phyloP scores from a whole-genome alignment of 2,888 invertebrate genomes.

The Boloria selene region DNA sequence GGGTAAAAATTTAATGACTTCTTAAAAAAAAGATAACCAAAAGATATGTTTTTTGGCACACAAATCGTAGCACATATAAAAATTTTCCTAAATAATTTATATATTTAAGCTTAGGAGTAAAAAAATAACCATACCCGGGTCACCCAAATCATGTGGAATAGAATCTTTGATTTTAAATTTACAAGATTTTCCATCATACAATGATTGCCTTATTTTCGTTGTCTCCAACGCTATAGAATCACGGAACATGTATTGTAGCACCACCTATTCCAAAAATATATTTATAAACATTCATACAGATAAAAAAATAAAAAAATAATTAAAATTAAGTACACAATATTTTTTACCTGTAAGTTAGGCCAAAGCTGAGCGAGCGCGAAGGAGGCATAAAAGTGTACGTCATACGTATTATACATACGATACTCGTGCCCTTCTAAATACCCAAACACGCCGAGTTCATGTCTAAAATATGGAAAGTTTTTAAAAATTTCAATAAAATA shows the following conservation, averaged over 20 bases:
- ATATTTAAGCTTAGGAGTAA: no score
- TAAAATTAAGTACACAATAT: not conserved
- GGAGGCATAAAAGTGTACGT: conserved; percentile 98
- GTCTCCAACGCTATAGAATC: conserved; percentile 86
- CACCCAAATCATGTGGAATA: conserved; percentile 96
- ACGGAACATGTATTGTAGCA: conserved; percentile 90
- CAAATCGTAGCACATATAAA: no score
- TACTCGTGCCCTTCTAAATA: conserved; percentile 98
- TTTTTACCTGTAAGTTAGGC: conserved; percentile 91
- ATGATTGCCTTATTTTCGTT: conserved; percentile 81
- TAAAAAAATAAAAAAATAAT: not conserved
- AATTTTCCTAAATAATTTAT: no score
- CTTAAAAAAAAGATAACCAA: no score
- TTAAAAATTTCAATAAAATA: no score
- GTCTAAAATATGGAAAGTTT: conserved; percentile 63
- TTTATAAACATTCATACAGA: no score
- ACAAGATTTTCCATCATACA: conserved; percentile 88
- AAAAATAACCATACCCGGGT: conserved; percentile 85
- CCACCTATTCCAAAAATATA: conserved; percentile 74
- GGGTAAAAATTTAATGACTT: not conserved
- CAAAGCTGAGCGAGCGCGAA: conserved; percentile 94
- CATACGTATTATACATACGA: conserved; percentile 98
- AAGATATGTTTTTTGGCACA: no score
- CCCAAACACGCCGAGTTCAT: conserved; percentile 92
- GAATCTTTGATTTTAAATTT: conserved; percentile 89